Base-by-base conservation (phyloP, 2,797 vertebrate genomes). In the Zonotrichia albicollis region DNA sequence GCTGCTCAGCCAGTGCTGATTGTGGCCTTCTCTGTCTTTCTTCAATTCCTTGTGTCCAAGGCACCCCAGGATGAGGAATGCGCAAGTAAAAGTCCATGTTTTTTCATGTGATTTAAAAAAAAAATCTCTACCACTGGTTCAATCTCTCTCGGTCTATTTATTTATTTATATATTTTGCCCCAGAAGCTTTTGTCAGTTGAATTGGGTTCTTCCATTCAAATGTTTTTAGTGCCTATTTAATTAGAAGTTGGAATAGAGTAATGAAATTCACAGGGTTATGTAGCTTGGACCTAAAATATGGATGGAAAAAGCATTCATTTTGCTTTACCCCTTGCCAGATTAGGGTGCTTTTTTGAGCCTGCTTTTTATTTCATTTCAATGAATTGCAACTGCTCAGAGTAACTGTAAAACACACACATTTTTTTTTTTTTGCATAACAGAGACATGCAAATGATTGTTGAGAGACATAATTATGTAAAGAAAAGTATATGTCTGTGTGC, bases 191-290 rank as follows among this genome's bases (percentile, higher is more conserved):
- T 96, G 94, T 90, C 90, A 84, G 94, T 77, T 94, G 88, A 92
- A 86, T 70, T 71, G 90, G 70, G 82, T 93, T 96, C 89, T 95
- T 57, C 90, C 1, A 3, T 96, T 96, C 68, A 94, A 97, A 96
- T 89, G 88, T 92, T 97, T 97, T 96, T 96, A 97, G 95, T 97
- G 95, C 84, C 93, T 96, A 66, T 97, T 97, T 97, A 98, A 97
- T 97, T 96, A 97, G 96, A 92, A 95, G 83, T 89, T 97, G 97
- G 96, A 96, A 95, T 40, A 81, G 93, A 96, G 84, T 94, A 91
- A 92, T 94, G 92, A 90, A 95, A 93, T 97, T 93, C 62, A 71
- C 91, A 76, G 96, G 90, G 83, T 93, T 97, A 76, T 84, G 90
- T 88, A 58, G 90, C 67, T 85, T 93, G 86, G 84, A 89, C 94